These are phyloP conservation scores for Cyclophora albipunctata DNA, from an alignment of 2,888 invertebrate species.

Conservation along the genomic window DNA sequence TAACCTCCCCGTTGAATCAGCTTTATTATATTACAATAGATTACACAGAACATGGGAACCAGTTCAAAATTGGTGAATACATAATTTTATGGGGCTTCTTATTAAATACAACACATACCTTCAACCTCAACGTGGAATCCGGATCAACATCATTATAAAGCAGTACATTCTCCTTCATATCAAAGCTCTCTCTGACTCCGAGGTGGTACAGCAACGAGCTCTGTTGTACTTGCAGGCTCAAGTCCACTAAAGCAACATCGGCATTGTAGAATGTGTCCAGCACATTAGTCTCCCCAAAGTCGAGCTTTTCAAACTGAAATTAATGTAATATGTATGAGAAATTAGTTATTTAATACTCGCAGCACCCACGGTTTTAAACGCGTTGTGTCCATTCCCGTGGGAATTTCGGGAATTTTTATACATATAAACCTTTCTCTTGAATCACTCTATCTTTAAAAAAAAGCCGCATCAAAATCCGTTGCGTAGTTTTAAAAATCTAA, in stretches of 20 bases:
- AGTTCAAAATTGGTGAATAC: too few species aligned
- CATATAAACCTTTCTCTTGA: too few species aligned
- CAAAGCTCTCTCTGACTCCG: slow-evolving; percentile 97
- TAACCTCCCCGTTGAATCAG: too few species aligned
- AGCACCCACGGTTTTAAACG: too few species aligned
- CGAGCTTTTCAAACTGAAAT: slow-evolving; percentile 94
- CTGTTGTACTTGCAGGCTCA: slow-evolving; percentile 93
- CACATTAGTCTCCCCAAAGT: slow-evolving; percentile 97
- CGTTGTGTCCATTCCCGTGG: too few species aligned
- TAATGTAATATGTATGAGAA: not conserved
- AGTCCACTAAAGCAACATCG: slow-evolving; percentile 96
- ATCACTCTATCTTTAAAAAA: too few species aligned
- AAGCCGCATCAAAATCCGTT: too few species aligned
- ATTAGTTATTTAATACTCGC: not conserved
- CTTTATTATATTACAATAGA: too few species aligned
- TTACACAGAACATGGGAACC: too few species aligned
- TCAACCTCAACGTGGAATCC: slow-evolving; percentile 89
- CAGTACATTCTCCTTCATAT: slow-evolving; percentile 95
- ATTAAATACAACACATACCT: slow-evolving; percentile 72
- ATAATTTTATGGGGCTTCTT: too few species aligned
- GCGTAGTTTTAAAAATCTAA: too few species aligned
- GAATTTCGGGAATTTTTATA: too few species aligned
- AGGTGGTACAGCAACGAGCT: slow-evolving; percentile 96
- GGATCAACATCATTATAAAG: slow-evolving; percentile 92
- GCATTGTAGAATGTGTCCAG: slow-evolving; percentile 98